phyloP scores from a whole-genome alignment of 2,113 vertebrate genomes.

The Artemisiospiza belli region DNA sequence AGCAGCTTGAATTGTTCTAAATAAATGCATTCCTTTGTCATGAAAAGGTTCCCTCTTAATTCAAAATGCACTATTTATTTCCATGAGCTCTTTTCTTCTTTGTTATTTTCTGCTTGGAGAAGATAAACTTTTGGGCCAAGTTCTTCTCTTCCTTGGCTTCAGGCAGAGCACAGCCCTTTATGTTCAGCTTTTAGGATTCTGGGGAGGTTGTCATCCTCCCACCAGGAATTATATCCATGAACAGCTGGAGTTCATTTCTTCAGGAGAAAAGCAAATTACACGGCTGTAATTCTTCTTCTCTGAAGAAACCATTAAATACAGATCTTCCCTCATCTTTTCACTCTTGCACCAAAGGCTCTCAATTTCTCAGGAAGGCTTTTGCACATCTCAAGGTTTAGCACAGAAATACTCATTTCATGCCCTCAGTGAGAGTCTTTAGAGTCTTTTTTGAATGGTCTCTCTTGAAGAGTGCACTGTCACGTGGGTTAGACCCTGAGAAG shows the following conservation, averaged over 20 bases:
- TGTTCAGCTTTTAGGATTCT: not conserved
- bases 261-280: not conserved
- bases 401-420: not conserved
- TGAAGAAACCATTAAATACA: not conserved
- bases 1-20: not conserved
- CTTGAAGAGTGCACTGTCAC: constrained; percentile 35
- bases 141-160: not conserved
- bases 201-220: not conserved
- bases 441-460: constrained; percentile 40
- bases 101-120: not conserved
- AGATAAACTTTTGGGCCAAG: not conserved
- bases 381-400: not conserved
- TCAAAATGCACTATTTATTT: not conserved
- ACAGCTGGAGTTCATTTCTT: not conserved
- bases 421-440: not conserved
- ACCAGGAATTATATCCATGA: not conserved
- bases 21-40: not conserved
- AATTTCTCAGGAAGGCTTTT: not conserved
- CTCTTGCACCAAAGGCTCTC: not conserved
- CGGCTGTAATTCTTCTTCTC: not conserved
- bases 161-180: not conserved
- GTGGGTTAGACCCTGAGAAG: not conserved
- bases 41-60: not conserved
- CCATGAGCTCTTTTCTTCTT: not conserved
- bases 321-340: not conserved